These are phyloP conservation scores for Mesocentrotus franciscanus DNA, from an alignment of 53 echinoderm and acorn worm genomes.

Conservation along the genomic window DNA sequence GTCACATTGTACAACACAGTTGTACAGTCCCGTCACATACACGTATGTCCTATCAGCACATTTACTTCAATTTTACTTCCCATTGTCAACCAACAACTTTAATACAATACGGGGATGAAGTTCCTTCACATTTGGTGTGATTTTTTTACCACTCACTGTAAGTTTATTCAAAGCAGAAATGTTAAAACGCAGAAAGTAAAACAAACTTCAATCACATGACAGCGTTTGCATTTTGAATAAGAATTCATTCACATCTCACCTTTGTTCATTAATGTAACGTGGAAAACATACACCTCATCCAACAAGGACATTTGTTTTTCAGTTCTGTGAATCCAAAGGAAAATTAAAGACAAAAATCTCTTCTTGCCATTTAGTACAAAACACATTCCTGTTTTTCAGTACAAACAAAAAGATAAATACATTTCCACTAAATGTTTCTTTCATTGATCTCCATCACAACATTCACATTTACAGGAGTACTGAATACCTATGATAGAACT, in stretches of 20 bases:
- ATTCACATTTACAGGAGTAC: neutral
- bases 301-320: neutral
- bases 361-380: neutral
- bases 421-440: neutral
- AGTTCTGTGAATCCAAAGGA: neutral
- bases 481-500: constrained; percentile 14
- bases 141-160: no score
- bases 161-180: neutral
- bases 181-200: neutral
- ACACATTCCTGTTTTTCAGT: neutral
- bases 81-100: neutral
- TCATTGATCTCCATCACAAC: neutral
- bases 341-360: neutral
- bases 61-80: neutral
- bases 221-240: neutral
- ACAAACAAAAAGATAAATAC: neutral
- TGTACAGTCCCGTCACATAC: neutral
- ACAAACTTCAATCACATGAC: neutral
- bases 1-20: neutral
- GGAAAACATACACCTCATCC: neutral
- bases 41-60: no score
- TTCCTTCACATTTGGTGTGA: neutral
- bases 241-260: neutral
- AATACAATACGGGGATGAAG: neutral
- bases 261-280: neutral